Evolutionary conservation across 2,797 vertebrate genomes (phyloP).

Genomic region (Clamator glandarius): DNA sequence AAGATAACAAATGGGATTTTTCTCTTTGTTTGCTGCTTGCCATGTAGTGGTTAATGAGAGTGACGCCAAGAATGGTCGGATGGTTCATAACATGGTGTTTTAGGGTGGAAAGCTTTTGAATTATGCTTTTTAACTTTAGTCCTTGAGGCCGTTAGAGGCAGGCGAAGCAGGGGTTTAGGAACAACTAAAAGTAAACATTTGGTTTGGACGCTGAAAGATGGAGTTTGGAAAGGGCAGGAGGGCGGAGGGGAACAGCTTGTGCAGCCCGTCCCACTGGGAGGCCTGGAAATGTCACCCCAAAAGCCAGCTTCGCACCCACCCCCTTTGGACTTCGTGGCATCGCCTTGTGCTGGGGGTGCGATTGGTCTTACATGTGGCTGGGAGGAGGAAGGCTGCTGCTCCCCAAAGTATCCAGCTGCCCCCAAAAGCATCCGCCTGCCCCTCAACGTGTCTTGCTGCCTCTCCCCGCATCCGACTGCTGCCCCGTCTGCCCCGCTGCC

Average conservation of each 20-base stretch:
- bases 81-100: not conserved
- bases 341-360: not conserved
- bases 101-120: not conserved
- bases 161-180: not conserved
- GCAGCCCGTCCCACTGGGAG: not conserved
- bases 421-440: no score
- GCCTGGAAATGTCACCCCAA: rapidly evolving
- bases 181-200: not conserved
- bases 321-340: not conserved
- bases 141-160: not conserved
- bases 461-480: not conserved
- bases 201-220: not conserved
- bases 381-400: not conserved
- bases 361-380: not conserved
- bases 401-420: not conserved
- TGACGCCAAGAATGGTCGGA: not conserved
- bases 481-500: not conserved
- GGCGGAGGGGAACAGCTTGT: not conserved
- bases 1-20: not conserved
- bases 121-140: not conserved
- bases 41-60: not conserved
- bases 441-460: no score
- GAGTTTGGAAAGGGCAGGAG: not conserved
- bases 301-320: not conserved
- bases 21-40: not conserved